These are phyloP conservation scores for Panthera leo DNA, from an alignment of 2,113 vertebrate genomes.

Conservation along the genomic window DNA sequence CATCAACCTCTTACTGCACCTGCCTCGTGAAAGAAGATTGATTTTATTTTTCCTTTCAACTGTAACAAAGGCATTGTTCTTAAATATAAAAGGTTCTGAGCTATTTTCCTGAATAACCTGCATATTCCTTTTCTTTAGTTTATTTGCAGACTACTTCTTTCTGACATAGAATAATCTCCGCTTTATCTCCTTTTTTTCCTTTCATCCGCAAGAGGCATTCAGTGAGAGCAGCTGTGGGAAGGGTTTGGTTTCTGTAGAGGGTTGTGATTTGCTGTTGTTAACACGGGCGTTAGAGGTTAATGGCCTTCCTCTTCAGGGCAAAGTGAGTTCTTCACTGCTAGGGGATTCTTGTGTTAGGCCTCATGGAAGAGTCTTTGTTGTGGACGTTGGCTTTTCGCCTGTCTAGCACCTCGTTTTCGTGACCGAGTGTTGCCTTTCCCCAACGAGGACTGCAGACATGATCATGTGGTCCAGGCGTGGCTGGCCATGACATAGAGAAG, in stretches of 20 bases:
- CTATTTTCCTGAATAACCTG: background rate
- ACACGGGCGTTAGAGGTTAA: background rate
- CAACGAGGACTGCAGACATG: background rate
- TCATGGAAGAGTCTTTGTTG: background rate
- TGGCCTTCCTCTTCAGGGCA: background rate
- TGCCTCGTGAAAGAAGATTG: background rate
- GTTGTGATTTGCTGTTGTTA: background rate
- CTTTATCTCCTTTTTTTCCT: background rate
- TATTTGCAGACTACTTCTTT: background rate
- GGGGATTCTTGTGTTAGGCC: background rate
- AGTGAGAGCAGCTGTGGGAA: background rate
- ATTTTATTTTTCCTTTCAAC: background rate
- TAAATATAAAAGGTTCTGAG: background rate
- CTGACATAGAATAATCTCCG: background rate
- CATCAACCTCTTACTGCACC: background rate
- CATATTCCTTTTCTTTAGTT: background rate
- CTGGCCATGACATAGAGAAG: background rate
- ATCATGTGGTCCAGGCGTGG: background rate
- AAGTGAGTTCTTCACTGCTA: background rate
- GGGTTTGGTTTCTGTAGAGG: background rate
- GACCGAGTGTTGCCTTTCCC: background rate
- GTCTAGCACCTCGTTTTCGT: background rate
- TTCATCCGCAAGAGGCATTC: background rate
- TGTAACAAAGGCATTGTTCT: background rate
- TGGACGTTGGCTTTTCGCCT: background rate